Conservation (phyloP, 2,113 vertebrate genomes). For the Serinus canaria region DNA sequence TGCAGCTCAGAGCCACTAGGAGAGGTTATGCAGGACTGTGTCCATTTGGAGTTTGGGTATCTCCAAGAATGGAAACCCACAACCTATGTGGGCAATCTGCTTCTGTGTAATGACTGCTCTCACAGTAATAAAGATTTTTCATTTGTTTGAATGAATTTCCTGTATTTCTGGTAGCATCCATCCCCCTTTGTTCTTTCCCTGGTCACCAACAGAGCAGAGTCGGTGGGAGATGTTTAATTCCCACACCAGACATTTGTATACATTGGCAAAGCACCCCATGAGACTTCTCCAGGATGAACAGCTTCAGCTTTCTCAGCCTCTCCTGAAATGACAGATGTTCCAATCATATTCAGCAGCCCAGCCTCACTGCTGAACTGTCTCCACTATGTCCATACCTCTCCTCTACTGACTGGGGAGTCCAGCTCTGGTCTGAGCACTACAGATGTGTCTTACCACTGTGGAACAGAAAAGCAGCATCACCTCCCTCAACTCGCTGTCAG, state of each 20-base stretch:
- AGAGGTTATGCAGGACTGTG: not conserved
- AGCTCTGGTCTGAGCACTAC: not conserved
- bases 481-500: not conserved
- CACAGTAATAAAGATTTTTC: not conserved
- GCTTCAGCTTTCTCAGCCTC: not conserved
- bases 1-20: not conserved
- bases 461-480: not conserved
- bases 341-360: not conserved
- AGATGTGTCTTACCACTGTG: not conserved
- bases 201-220: not conserved
- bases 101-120: not conserved
- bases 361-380: not conserved
- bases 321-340: not conserved
- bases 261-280: not conserved
- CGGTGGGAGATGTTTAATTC: not conserved
- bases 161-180: not conserved
- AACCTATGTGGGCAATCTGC: not conserved
- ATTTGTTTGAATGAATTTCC: not conserved
- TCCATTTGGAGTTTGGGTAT: not conserved
- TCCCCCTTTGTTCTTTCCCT: not conserved
- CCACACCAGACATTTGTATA: not conserved
- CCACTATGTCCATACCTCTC: not conserved
- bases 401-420: not conserved
- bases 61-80: not conserved
- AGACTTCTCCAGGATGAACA: not conserved